phyloP scores from a whole-genome alignment of 2,113 vertebrate species.

The Crypturellus undulatus region DNA sequence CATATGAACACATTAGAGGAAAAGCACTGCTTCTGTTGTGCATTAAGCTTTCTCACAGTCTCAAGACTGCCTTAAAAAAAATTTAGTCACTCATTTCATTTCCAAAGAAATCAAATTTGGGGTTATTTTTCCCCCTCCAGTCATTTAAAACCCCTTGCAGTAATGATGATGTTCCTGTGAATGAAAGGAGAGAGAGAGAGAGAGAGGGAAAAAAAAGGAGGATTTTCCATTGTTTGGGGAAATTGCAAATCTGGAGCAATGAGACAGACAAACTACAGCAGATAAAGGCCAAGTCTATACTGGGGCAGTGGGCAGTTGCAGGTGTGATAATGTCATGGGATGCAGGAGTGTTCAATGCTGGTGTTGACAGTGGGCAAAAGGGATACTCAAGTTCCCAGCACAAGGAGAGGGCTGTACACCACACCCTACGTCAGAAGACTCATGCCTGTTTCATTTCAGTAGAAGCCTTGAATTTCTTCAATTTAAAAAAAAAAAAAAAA shows the following conservation, averaged over 20 bases:
- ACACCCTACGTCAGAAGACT: background rate
- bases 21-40: background rate
- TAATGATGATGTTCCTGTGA: background rate
- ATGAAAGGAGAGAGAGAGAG: background rate
- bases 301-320: background rate
- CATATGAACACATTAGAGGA: background rate
- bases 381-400: background rate
- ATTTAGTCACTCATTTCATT: background rate
- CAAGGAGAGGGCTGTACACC: accelerated
- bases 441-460: background rate
- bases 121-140: background rate
- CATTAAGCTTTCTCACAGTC: background rate
- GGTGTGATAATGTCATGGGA: background rate
- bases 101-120: background rate
- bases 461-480: background rate
- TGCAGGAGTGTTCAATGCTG: background rate
- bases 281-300: background rate
- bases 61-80: background rate
- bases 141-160: background rate
- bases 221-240: background rate
- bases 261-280: background rate
- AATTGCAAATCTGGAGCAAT: background rate
- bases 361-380: background rate
- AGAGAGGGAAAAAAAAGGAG: background rate
- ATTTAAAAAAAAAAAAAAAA: no score